Evolutionary conservation across 2,113 vertebrate genomes (phyloP).

Genomic region (Peromyscus polionotus): DNA sequence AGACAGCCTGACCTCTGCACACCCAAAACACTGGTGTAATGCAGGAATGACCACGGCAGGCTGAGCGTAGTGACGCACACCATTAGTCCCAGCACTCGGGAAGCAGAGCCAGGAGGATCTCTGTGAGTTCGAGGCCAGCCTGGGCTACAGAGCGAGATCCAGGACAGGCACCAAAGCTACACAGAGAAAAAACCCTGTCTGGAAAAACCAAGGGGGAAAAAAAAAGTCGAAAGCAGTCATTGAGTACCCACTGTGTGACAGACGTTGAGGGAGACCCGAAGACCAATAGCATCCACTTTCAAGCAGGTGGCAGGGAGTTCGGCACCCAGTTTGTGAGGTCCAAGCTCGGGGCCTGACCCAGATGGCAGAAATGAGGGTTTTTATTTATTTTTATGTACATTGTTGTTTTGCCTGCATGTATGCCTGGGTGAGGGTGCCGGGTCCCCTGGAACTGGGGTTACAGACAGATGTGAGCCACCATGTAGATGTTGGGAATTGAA

Average conservation of each 20-base stretch:
- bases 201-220: background rate
- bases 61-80: accelerated
- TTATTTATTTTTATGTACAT: no score
- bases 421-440: no score
- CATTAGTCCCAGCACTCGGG: background rate
- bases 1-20: background rate
- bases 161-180: background rate
- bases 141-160: background rate
- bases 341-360: no score
- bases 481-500: no score
- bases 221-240: background rate
- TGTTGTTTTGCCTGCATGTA: no score
- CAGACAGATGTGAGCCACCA: no score
- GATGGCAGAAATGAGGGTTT: background rate
- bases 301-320: background rate
- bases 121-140: background rate
- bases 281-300: background rate
- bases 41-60: background rate
- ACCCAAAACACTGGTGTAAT: accelerated
- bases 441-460: no score
- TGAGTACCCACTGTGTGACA: accelerated
- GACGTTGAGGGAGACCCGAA: background rate
- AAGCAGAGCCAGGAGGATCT: background rate
- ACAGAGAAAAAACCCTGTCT: background rate
- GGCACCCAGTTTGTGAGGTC: background rate